Percentiles rank a stretch among this genome's conserved stretches.
Conservation (phyloP, 2,888 invertebrate species). For the Drosophila bunnanda region DNA sequence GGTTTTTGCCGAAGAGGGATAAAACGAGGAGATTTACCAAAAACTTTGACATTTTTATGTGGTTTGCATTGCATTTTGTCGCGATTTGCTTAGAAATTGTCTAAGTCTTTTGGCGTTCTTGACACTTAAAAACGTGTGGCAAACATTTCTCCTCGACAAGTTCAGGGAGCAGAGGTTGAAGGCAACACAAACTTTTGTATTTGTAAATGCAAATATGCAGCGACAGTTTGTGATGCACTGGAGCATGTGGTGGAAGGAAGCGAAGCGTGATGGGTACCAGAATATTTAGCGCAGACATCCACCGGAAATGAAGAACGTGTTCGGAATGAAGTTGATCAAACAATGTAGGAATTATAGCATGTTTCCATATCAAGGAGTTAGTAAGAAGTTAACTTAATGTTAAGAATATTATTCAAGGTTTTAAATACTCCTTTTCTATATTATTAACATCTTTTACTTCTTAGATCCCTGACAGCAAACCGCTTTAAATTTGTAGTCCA, state of each 20-base stretch:
- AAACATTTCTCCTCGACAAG: constrained; percentile 57
- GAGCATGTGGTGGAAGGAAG: constrained; percentile 51
- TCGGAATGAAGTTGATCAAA: constrained; percentile 39
- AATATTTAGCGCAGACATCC: constrained; percentile 34
- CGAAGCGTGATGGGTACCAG: constrained; percentile 29
- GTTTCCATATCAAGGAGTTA: background rate
- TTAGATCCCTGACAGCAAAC: background rate
- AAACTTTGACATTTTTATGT: constrained; percentile 79
- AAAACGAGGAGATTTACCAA: constrained; percentile 21
- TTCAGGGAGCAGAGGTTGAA: constrained; percentile 26
- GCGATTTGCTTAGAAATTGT: constrained; percentile 80
- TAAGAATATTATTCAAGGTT: background rate
- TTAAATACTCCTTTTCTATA: background rate
- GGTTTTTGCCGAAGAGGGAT: too few species aligned
- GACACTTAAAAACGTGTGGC: constrained; percentile 79
- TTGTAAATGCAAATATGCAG: constrained; percentile 64
- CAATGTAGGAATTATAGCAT: constrained; percentile 5
- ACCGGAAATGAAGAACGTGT: constrained; percentile 44
- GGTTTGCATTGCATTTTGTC: constrained; percentile 66
- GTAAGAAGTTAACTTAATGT: background rate
- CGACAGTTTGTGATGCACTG: constrained; percentile 64
- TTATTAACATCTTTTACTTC: background rate
- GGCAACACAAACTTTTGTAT: constrained; percentile 32
- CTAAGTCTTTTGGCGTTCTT: constrained; percentile 73
- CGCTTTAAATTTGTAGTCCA: background rate